Percentiles rank a stretch among this genome's conserved stretches.
Conservation (phyloP, 2,797 vertebrate species). For the Cichlasoma orientale region DNA sequence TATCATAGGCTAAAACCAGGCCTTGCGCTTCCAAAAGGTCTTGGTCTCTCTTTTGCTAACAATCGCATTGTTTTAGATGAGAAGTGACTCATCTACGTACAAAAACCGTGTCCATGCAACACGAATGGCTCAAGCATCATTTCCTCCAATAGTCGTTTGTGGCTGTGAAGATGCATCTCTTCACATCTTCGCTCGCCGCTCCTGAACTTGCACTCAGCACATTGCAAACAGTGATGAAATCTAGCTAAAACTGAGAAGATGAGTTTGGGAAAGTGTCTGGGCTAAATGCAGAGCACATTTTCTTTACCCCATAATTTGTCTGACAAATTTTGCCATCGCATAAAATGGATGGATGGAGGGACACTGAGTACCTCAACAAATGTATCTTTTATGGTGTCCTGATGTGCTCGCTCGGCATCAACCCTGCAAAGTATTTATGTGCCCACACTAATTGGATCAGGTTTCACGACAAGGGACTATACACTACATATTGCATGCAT, state of each 20-base stretch:
- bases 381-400: constrained; percentile 55
- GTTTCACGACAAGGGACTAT: constrained; percentile 33
- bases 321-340: constrained; percentile 51
- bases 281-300: constrained; percentile 37
- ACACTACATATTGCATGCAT: constrained; percentile 44
- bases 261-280: constrained; percentile 47
- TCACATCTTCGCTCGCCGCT: constrained; percentile 8
- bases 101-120: constrained; percentile 18
- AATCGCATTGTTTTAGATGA: constrained; percentile 24
- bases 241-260: constrained; percentile 63
- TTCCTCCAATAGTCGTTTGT: background rate
- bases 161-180: background rate
- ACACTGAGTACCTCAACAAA: constrained; percentile 52
- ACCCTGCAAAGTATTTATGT: constrained; percentile 51
- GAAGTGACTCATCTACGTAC: background rate
- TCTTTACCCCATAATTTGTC: constrained; percentile 57
- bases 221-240: constrained; percentile 42
- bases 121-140: constrained; percentile 3
- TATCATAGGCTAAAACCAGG: constrained; percentile 36
- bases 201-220: constrained; percentile 40
- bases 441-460: constrained; percentile 57
- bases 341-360: background rate
- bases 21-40: constrained; percentile 3
- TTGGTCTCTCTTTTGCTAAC: constrained; percentile 35
- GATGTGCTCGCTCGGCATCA: constrained; percentile 39